A percentile compares a stretch with the other conserved stretches of the same genome.
phyloP scores from a whole-genome alignment of 2,797 vertebrate species.

The Ataeniobius toweri region DNA sequence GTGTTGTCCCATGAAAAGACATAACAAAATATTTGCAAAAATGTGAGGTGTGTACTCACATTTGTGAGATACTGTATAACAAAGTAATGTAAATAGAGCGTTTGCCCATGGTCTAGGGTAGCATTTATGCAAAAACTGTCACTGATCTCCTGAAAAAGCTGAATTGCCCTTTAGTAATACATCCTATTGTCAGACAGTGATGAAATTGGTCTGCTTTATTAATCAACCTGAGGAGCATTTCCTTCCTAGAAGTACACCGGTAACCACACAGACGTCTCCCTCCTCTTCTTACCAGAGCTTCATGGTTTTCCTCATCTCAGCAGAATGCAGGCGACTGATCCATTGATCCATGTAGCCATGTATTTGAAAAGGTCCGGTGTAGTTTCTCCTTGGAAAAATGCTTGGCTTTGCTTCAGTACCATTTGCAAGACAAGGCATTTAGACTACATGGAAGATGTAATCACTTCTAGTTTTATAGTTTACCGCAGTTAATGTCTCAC shows the following conservation, averaged over 20 bases:
- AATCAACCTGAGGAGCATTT: conserved; percentile 46
- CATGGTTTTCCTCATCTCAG: conserved; percentile 69
- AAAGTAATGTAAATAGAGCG: no score
- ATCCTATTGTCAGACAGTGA: conserved; percentile 35
- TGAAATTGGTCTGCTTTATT: conserved; percentile 40
- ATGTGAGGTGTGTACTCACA: no score
- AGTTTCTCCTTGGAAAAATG: conserved; percentile 50
- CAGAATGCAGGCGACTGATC: conserved; percentile 73
- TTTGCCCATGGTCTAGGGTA: no score
- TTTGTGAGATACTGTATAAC: no score
- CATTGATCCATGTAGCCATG: conserved; percentile 70
- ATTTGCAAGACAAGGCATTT: conserved; percentile 33
- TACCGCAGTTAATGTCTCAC: neutral
- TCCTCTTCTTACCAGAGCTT: conserved; percentile 47
- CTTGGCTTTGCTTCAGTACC: conserved; percentile 36
- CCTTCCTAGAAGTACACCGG: conserved; percentile 27
- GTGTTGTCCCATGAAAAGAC: no score
- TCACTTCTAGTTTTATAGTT: neutral
- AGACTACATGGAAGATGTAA: conserved; percentile 9
- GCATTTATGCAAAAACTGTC: no score
- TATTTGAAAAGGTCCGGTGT: conserved; percentile 53
- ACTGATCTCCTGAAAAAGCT: neutral
- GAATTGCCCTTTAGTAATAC: neutral
- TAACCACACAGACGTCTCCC: conserved; percentile 15
- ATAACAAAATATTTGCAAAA: no score